Evolutionary conservation across 1,140 invertebrate genomes (phyloP).

Genomic region (Lepidurus packardi): DNA sequence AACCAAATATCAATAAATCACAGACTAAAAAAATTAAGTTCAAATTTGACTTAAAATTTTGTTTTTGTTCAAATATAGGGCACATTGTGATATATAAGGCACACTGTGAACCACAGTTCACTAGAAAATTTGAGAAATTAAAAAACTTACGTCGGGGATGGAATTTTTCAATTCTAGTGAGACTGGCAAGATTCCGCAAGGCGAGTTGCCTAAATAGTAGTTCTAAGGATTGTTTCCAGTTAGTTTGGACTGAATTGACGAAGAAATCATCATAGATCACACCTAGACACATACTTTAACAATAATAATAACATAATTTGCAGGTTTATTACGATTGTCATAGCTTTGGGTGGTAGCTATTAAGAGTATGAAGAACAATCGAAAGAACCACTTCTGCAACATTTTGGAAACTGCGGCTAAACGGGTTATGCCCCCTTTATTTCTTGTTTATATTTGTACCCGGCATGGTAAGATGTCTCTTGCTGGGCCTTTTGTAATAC

Average conservation of each 20-base stretch:
- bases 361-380: not conserved
- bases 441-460: no score
- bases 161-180: not conserved
- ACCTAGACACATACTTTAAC: not conserved
- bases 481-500: no score
- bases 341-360: not conserved
- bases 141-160: not conserved
- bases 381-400: not conserved
- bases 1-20: no score
- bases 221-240: not conserved
- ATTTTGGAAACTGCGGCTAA: not conserved
- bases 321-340: not conserved
- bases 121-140: not conserved
- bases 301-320: not conserved
- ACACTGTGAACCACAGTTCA: no score
- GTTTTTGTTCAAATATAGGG: no score
- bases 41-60: no score
- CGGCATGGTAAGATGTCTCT: no score
- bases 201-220: not conserved
- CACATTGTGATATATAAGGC: no score
- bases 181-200: not conserved
- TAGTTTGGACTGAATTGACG: not conserved
- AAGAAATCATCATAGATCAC: not conserved
- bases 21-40: no score
- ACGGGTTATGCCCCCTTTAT: no score